These are phyloP conservation scores for Drosophila yakuba DNA, from an alignment of 1,140 invertebrate genomes.

Conservation along the genomic window DNA sequence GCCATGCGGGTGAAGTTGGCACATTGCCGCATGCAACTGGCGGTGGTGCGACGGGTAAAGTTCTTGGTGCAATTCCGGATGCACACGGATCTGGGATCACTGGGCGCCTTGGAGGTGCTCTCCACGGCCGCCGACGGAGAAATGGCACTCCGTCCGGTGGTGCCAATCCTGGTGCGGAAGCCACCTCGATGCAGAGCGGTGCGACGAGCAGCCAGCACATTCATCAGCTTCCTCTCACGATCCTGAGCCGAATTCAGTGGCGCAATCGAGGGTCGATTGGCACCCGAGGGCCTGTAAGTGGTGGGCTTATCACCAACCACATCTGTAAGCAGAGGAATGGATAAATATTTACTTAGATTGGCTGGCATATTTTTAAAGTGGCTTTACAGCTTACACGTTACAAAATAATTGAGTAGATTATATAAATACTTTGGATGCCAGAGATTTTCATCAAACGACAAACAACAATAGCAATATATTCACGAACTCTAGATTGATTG, in stretches of 20 bases:
- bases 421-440: background rate
- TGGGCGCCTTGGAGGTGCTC: slow-evolving; percentile 76
- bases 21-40: slow-evolving; percentile 81
- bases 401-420: slow-evolving; percentile 11
- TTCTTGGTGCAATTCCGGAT: slow-evolving; percentile 84
- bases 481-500: too few relatives aligned
- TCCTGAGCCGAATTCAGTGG: slow-evolving; percentile 69
- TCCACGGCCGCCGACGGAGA: slow-evolving; percentile 58
- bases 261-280: slow-evolving; percentile 58
- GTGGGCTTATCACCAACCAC: slow-evolving; percentile 69
- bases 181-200: slow-evolving; percentile 84
- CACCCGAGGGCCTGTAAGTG: slow-evolving; percentile 62
- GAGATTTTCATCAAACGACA: too few relatives aligned
- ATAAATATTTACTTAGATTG: slow-evolving; percentile 27
- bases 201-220: slow-evolving; percentile 86
- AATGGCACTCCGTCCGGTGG: slow-evolving; percentile 71
- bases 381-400: slow-evolving; percentile 2
- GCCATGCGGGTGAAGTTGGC: slow-evolving; percentile 75
- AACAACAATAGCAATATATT: too few relatives aligned
- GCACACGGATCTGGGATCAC: slow-evolving; percentile 76
- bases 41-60: slow-evolving; percentile 81
- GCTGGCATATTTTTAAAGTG: slow-evolving; percentile 9
- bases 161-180: slow-evolving; percentile 83
- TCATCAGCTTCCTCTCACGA: slow-evolving; percentile 86
- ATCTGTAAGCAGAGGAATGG: slow-evolving; percentile 47